Conservation (phyloP, 2,888 invertebrate species). For the Sclerodermus sp. region DNA sequence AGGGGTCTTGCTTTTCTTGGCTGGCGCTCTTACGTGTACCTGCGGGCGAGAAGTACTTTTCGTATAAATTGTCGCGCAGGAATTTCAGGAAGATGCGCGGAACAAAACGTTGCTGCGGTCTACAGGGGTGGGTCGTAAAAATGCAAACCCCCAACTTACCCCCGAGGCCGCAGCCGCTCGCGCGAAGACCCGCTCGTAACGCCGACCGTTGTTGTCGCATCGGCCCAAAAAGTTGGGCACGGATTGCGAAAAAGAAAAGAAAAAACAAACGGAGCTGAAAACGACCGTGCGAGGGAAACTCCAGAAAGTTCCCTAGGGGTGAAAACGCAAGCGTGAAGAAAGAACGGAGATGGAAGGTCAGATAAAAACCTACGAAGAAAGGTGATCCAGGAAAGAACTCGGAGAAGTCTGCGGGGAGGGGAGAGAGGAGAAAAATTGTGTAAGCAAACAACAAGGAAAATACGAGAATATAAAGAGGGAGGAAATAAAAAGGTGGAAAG, state of each 20-base stretch:
- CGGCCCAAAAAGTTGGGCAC: constrained; percentile 2
- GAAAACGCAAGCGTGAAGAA: background rate
- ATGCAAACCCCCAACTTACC: constrained; percentile 42
- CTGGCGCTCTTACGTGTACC: background rate
- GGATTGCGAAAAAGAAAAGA: constrained; percentile 1
- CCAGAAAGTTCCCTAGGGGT: constrained; percentile 8
- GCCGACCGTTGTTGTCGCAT: constrained; percentile 24
- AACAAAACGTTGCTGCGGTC: constrained; percentile 23
- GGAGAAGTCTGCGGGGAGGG: too few species aligned
- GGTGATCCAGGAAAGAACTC: too few species aligned
- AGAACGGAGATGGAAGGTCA: background rate
- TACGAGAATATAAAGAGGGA: too few species aligned
- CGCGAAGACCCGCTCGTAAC: constrained; percentile 19
- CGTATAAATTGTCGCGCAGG: constrained; percentile 48
- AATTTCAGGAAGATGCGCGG: constrained; percentile 38
- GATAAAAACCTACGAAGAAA: too few species aligned
- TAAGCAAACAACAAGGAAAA: too few species aligned
- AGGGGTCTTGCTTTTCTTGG: background rate
- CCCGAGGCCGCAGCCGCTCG: constrained; percentile 19
- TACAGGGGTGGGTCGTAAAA: constrained; percentile 35
- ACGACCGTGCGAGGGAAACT: constrained; percentile 3
- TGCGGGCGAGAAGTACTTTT: constrained; percentile 41
- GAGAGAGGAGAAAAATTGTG: too few species aligned
- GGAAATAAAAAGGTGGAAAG: too few species aligned
- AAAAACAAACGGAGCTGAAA: background rate